A percentile compares a stretch with the other conserved stretches of the same genome.
phyloP scores from a whole-genome alignment of 1,140 invertebrate species.

The Vollenhovia emeryi region DNA sequence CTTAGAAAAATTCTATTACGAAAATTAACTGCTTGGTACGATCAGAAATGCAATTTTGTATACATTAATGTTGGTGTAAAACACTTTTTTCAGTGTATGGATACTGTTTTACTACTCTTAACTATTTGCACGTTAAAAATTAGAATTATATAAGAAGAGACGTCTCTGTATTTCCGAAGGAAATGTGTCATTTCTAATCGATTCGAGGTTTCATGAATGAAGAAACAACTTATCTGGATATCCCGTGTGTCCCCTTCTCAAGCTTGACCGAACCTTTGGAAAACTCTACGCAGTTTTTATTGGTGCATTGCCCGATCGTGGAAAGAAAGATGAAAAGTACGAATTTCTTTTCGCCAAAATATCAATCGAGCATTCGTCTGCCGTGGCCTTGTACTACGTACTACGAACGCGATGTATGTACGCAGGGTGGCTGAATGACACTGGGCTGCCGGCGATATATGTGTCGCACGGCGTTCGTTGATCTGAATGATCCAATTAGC shows the following conservation, averaged over 20 bases:
- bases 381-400: constrained; percentile 46
- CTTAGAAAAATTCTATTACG: neutral
- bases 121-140: too few relatives aligned
- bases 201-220: neutral
- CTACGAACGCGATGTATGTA: constrained; percentile 24
- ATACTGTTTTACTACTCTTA: too few relatives aligned
- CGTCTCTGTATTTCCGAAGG: neutral
- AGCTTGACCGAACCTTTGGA: neutral
- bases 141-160: neutral
- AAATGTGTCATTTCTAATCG: neutral
- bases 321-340: neutral
- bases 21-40: too few relatives aligned
- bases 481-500: constrained; percentile 77
- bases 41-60: neutral
- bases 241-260: neutral
- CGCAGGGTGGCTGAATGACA: constrained; percentile 37
- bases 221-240: neutral
- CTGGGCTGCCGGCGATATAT: constrained; percentile 28
- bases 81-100: neutral
- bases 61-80: too few relatives aligned
- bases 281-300: neutral
- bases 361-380: constrained; percentile 39
- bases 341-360: constrained; percentile 42
- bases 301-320: neutral
- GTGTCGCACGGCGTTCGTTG: constrained; percentile 71